These are phyloP conservation scores for Therioaphis trifolii DNA, from an alignment of 2,888 invertebrate species.

Conservation along the genomic window DNA sequence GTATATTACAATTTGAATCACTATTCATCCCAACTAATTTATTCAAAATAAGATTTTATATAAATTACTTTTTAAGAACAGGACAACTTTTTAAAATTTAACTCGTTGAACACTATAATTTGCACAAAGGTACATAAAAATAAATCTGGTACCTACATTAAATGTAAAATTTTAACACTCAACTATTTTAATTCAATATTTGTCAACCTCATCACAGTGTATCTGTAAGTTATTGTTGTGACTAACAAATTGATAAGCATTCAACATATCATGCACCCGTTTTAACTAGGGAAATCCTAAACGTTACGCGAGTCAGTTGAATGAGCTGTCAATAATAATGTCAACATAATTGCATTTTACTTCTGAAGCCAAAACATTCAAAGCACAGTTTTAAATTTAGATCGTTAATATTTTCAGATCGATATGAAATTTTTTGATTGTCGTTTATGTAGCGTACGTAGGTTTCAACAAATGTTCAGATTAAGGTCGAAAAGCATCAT, in stretches of 20 bases:
- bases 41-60: neutral
- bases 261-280: neutral
- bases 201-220: no score
- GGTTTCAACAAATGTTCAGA: neutral
- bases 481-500: constrained; percentile 48
- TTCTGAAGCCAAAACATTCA: neutral
- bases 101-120: no score
- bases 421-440: no score
- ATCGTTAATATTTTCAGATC: neutral
- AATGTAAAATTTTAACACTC: no score
- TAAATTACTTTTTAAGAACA: no score
- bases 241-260: no score
- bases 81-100: no score
- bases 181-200: no score
- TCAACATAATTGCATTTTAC: constrained; percentile 13
- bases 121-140: no score
- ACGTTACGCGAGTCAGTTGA: neutral
- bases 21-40: neutral
- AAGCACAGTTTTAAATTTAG: constrained; percentile 21
- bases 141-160: no score
- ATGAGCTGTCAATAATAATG: constrained; percentile 60
- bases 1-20: neutral
- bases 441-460: no score
- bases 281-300: constrained; percentile 39
- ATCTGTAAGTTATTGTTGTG: no score